Conservation (phyloP, 53 echinoderm and acorn worm genomes). For the Apostichopus leukothele region DNA sequence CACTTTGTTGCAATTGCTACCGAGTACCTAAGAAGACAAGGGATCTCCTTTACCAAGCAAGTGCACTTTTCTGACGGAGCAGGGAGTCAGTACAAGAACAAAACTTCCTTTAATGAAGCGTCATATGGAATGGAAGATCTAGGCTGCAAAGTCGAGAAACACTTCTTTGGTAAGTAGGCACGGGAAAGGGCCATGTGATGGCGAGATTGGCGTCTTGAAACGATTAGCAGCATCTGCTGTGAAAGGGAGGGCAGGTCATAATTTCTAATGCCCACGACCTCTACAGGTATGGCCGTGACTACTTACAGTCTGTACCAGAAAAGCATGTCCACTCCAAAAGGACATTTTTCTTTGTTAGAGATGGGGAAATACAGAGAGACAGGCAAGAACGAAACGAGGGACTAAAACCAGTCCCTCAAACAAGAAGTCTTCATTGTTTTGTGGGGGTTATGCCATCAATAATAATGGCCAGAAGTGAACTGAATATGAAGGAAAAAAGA, state of each 20-base stretch:
- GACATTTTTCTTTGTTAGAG: neutral
- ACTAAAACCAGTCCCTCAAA: neutral
- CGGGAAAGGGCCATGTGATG: slow-evolving; percentile 27
- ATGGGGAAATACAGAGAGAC: slow-evolving; percentile 2
- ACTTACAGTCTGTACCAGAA: neutral
- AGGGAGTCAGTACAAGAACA: slow-evolving; percentile 14
- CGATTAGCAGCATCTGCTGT: neutral
- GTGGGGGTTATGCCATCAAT: neutral
- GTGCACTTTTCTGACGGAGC: slow-evolving; percentile 16
- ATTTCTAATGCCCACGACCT: slow-evolving; percentile 16
- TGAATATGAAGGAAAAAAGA: too few relatives aligned
- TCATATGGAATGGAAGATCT: slow-evolving; percentile 1
- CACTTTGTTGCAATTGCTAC: neutral
- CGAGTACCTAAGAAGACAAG: neutral
- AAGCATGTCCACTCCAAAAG: neutral
- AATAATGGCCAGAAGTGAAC: neutral
- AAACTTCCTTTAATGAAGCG: slow-evolving; percentile 7
- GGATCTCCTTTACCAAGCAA: neutral
- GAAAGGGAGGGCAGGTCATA: slow-evolving; percentile 13
- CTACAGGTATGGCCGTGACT: slow-evolving; percentile 17
- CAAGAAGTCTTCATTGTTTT: neutral
- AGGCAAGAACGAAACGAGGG: too few relatives aligned
- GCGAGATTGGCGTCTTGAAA: slow-evolving; percentile 16
- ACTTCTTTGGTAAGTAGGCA: neutral
- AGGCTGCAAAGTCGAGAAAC: neutral